Evolutionary conservation across 2,113 vertebrate genomes (phyloP).

Genomic region (Pseudorhombus dupliciocellatus): DNA sequence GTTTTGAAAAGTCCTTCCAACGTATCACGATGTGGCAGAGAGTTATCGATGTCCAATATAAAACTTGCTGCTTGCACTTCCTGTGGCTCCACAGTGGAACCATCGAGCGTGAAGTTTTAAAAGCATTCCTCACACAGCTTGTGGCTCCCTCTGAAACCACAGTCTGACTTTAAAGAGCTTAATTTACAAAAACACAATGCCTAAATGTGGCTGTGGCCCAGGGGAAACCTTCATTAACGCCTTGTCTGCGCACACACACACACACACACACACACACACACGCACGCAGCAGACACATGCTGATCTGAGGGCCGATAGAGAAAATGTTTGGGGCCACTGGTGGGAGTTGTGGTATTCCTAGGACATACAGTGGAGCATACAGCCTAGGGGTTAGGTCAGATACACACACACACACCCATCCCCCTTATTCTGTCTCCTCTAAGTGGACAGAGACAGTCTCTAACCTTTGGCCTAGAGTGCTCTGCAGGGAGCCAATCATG

Average conservation of each 20-base stretch:
- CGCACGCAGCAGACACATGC: slow-evolving; percentile 30
- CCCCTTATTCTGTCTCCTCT: slow-evolving; percentile 29
- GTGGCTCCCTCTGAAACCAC: slow-evolving; percentile 25
- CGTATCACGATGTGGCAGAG: not conserved
- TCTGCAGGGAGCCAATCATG: slow-evolving; percentile 69
- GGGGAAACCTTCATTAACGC: slow-evolving; percentile 49
- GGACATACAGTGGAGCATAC: slow-evolving; percentile 58
- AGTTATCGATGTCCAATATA: not conserved
- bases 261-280: slow-evolving; percentile 9
- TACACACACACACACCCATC: slow-evolving; percentile 22
- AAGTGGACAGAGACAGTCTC: slow-evolving; percentile 56
- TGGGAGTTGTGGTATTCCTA: slow-evolving; percentile 65
- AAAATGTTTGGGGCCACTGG: slow-evolving; percentile 54
- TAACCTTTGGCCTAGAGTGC: slow-evolving; percentile 59
- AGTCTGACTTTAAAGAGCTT: slow-evolving; percentile 24
- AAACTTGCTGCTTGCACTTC: slow-evolving; percentile 5
- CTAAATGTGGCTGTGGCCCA: slow-evolving; percentile 43
- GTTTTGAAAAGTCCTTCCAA: not conserved
- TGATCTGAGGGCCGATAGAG: slow-evolving; percentile 64
- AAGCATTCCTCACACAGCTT: slow-evolving; percentile 34
- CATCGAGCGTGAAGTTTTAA: slow-evolving; percentile 16
- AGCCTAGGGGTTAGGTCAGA: slow-evolving; percentile 62
- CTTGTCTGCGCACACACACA: slow-evolving; percentile 15
- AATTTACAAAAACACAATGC: slow-evolving; percentile 42
- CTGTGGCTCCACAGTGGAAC: slow-evolving; percentile 7